Percentiles rank a stretch among this genome's conserved stretches.
phyloP scores from a whole-genome alignment of 2,888 invertebrate species.

The Lampropteryx suffumata region DNA sequence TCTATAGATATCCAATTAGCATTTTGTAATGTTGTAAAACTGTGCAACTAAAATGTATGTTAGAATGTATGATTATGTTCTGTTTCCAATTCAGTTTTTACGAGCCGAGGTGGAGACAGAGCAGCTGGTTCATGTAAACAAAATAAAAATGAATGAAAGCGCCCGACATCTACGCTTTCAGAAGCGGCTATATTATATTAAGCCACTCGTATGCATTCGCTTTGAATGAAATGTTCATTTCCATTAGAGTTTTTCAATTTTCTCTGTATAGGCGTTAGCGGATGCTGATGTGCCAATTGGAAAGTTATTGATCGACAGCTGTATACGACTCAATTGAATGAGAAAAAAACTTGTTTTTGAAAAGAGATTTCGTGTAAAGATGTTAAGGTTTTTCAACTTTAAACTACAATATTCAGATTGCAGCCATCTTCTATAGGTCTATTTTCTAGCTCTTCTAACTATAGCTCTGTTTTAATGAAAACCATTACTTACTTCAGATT shows the following conservation, averaged over 20 bases:
- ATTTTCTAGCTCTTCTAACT: too few relatives aligned
- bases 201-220: conserved; percentile 44
- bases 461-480: too few relatives aligned
- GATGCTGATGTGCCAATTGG: conserved; percentile 35
- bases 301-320: conserved; percentile 36
- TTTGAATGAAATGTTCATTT: conserved; percentile 52
- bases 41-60: conserved; percentile 45
- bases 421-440: neutral
- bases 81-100: conserved; percentile 71
- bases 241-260: conserved; percentile 49
- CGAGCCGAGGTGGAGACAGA: conserved; percentile 59
- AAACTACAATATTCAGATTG: neutral
- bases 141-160: conserved; percentile 66
- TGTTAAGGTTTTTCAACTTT: conserved; percentile 12
- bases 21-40: conserved; percentile 46
- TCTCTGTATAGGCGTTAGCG: conserved; percentile 34
- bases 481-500: too few relatives aligned
- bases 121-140: conserved; percentile 72
- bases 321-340: conserved; percentile 26
- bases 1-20: conserved; percentile 26
- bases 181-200: conserved; percentile 52
- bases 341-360: conserved; percentile 34
- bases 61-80: conserved; percentile 66
- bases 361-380: conserved; percentile 20
- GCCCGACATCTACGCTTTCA: conserved; percentile 53